Conservation (phyloP, 2,113 vertebrate species). For the Malurus alboscapulatus region DNA sequence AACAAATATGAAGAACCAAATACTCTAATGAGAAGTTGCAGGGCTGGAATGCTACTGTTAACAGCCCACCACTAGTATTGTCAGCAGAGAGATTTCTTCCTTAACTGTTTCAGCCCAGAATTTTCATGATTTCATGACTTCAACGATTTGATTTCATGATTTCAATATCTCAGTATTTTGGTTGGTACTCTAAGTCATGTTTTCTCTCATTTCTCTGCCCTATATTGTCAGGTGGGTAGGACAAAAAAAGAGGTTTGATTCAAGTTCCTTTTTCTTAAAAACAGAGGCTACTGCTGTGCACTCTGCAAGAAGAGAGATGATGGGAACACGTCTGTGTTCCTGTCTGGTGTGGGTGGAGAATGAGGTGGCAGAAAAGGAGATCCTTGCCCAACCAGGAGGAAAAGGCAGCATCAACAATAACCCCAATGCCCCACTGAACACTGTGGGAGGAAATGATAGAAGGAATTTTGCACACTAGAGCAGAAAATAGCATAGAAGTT, state of each 20-base stretch:
- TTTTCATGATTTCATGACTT: not conserved
- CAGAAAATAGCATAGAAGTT: not conserved
- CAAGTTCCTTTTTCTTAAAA: not conserved
- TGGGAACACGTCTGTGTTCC: not conserved
- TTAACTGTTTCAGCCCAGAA: not conserved
- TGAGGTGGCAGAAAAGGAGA: not conserved
- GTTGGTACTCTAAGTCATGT: not conserved
- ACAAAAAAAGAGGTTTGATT: not conserved
- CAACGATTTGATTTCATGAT: not conserved
- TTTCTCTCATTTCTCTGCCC: not conserved
- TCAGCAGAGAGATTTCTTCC: not conserved
- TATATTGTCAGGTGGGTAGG: not conserved
- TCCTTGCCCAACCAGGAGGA: not conserved
- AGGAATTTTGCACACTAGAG: not conserved
- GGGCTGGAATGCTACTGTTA: not conserved
- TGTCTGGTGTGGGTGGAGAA: rapidly evolving
- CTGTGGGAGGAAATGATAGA: rapidly evolving
- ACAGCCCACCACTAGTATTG: not conserved
- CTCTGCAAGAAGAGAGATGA: not conserved
- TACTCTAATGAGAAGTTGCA: not conserved
- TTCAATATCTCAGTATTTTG: not conserved
- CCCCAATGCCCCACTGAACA: rapidly evolving
- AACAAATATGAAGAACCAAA: not conserved
- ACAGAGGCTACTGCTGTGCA: not conserved
- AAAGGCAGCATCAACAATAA: not conserved